Base-by-base conservation (phyloP, 2,113 vertebrate genomes). In the Raja brachyura region DNA sequence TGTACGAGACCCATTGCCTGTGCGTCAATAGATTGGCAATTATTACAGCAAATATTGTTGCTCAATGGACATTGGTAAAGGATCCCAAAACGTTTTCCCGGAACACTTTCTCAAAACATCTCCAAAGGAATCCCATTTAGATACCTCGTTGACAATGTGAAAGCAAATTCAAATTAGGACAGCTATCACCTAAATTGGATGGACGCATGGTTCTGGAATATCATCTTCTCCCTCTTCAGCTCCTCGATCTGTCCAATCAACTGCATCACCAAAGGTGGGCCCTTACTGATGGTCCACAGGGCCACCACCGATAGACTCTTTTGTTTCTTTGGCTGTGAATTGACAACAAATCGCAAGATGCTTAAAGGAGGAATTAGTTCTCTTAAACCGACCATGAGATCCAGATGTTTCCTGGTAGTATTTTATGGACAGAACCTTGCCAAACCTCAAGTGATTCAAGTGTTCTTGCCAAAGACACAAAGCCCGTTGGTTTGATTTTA, bases 221-320 rank as follows among this genome's bases (percentile, higher is more conserved):
- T 94, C 83, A 93, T 94, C 93, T 94, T 95, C 94, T 97, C 96
- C 63, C 93, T 96, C 90, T 93, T 96, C 93, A 97, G 94, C 93
- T 98, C 97, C 94, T 98, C 96, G 94, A 98, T 94, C 7, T 94
- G 93, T 0, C 96, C 97, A 73, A 97, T 96, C 75, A 98, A 88
- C 93, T 96, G 95, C 94, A 98, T 93, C 93, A 96, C 93, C 1
- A 93, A 74, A 48, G 96, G 94, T 1, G 66, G 94, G 92, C 94
- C 95, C 93, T 93, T 95, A 0, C 94, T 93, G 93, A 96, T 94
- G 0, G 93, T 95, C 94, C 96, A 94, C 18, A 93, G 93, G 94
- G 96, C 93, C 70, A 93, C 96, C 93, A 97, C 73, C 2, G 85
- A 95, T 63, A 95, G 93, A 39, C 95, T 94, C 93, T 93, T 96